Base-by-base conservation (phyloP, 2,888 invertebrate genomes). In the Autographa gamma region DNA sequence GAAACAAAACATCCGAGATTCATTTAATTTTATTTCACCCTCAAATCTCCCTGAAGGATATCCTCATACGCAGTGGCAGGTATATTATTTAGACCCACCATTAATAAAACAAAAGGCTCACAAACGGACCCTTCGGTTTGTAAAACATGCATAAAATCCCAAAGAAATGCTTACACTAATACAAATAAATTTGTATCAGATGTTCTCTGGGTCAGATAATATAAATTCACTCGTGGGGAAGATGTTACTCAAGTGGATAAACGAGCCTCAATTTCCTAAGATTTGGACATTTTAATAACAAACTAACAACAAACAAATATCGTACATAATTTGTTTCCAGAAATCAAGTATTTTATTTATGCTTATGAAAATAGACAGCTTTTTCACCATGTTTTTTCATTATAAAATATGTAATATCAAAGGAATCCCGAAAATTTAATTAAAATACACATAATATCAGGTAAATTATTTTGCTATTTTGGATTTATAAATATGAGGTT, bases 131-230 rank as follows among this genome's bases (percentile, higher is more conserved):
- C 14, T 59, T 60, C 34, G 6, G 0, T 38, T n/a, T 64, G n/a
- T 43, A 9, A 18, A 25, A 43, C 25, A 60, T 38, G 38, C 13
- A 48, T 11, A 19, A 14, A 66, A 43, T 16, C 11, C 16, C 43
- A 59, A 56, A 63, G 58, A 60, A 74, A 61, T 59, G 52, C 11
- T 41, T 11, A 25, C 41, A 34, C 52, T 41, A 2, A 2, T 25
- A 34, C 16, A 63, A 65, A 64, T 18, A 64, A 69, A 70, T 71
- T 72, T 59, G 56, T 63, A 48, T 60, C 48, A 19, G 41, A 62
- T 59, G 38, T 14, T 66, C 38, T 61, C 4, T 58, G 54, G 69
- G 61, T 66, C 38, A 54, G 41, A 60, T 63, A 48, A 63, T 66
- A 48, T 18, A 34, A 60, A 52, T 14, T 52, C 25, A 66, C 25